Evolutionary conservation across 2,113 vertebrate genomes (phyloP).

Genomic region (Ceratotherium simum): DNA sequence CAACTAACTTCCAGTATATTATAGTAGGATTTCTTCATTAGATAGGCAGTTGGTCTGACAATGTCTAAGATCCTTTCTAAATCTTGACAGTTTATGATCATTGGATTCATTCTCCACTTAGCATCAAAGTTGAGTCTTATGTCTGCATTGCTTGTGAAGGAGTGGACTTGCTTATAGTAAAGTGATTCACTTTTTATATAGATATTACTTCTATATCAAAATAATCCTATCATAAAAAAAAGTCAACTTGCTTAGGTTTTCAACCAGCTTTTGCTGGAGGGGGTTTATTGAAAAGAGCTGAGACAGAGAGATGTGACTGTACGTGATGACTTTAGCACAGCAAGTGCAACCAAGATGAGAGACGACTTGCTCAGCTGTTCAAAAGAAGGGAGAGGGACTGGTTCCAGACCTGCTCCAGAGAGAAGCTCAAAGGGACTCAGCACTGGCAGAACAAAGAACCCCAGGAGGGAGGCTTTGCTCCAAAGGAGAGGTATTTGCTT

Average conservation of each 20-base stretch:
- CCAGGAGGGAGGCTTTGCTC: constrained; percentile 45
- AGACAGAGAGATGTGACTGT: not conserved
- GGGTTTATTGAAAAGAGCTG: constrained; percentile 6
- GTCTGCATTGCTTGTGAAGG: not conserved
- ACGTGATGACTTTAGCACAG: not conserved
- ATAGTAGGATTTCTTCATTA: not conserved
- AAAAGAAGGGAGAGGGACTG: not conserved
- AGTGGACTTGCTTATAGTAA: not conserved
- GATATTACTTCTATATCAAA: not conserved
- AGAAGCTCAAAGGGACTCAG: not conserved
- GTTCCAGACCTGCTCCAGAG: constrained; percentile 44
- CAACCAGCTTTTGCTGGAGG: not conserved
- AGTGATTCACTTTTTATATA: not conserved
- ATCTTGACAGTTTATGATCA: not conserved
- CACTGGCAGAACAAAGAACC: constrained; percentile 7
- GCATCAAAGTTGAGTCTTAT: not conserved
- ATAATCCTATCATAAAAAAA: constrained; percentile 13
- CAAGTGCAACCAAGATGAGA: not conserved
- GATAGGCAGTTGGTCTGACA: not conserved
- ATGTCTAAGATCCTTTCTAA: not conserved
- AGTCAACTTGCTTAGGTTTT: not conserved
- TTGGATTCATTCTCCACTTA: not conserved
- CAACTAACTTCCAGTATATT: not conserved
- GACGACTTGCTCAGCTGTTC: not conserved
- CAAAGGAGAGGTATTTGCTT: constrained; percentile 52